Base-by-base conservation (phyloP, 2,797 vertebrate genomes). In the Peromyscus aztecus region DNA sequence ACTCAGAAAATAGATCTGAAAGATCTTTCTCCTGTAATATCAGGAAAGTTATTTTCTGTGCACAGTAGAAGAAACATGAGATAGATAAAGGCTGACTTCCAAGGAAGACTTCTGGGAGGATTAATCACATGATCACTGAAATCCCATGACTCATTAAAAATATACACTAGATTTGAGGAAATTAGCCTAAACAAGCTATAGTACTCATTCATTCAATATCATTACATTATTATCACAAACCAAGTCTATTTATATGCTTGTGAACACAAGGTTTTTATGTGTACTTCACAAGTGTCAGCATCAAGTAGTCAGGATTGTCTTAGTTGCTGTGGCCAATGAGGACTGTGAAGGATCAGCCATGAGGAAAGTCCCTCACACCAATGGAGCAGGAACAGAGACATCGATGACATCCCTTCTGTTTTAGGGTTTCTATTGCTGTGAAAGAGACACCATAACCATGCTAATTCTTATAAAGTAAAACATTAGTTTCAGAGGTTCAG, bases 1-100 rank as follows among this genome's bases (percentile, higher is more conserved):
- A 95, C 55, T 90, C 59, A 75, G 93, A 90, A 97, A 92, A 95
- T 40, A 57, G 46, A n/a, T 94, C 69, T 94, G 49, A 49, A 89
- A 82, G 46, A 78, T 75, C 82, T 63, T 97, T 95, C 59, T 94
- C 49, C 57, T 94, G 85, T 95, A 95, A 94, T 37, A 71, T 21
- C 76, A 77, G 93, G n/a, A 29, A 23, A 77, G 67, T 90, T 87
- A 40, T n/a, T 78, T 92, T 92, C 37, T 55, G 27, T 81, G 40
- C 67, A 80, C 19, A 80, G 14, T 67, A 61, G 75, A 85, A 85
- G 65, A 89, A 94, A 91, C 16, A 69, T 23, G 91, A 75, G 0
- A 2, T 27, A 89, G 91, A 91, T 17, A 75, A 88, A 85, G 0
- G 2, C 71, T 67, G 61, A 75, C 27, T 75, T 92, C 76, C 59